Conservation (phyloP, 2,797 vertebrate genomes). For the Rhyacichthys aspro region DNA sequence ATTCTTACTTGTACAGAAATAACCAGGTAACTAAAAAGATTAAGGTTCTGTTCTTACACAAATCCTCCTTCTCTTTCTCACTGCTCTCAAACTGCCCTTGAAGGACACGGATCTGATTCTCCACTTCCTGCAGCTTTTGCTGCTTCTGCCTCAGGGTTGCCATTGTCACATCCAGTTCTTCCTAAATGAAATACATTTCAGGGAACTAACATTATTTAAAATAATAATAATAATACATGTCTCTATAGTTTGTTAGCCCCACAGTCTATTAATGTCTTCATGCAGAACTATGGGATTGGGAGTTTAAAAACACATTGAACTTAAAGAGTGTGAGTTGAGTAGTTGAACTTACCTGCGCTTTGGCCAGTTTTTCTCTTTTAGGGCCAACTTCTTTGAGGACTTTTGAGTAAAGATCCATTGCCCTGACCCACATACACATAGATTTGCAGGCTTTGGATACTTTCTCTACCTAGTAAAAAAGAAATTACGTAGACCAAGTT, state of each 20-base stretch:
- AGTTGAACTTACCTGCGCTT: constrained; percentile 77
- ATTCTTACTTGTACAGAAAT: background rate
- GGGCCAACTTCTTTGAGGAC: constrained; percentile 85
- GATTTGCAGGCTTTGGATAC: constrained; percentile 87
- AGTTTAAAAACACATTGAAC: background rate
- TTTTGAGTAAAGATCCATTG: constrained; percentile 86
- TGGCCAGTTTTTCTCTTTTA: constrained; percentile 83
- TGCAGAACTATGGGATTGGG: background rate
- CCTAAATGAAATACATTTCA: constrained; percentile 59
- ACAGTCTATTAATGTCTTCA: background rate
- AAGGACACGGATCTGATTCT: constrained; percentile 81
- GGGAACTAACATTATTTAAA: background rate
- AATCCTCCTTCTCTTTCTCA: constrained; percentile 82
- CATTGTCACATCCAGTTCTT: constrained; percentile 85
- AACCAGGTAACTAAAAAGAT: background rate
- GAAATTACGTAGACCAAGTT: background rate
- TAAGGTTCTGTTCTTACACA: constrained; percentile 69
- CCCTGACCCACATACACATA: constrained; percentile 90
- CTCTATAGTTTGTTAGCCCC: background rate
- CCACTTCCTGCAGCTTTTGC: constrained; percentile 81
- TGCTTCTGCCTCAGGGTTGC: constrained; percentile 84
- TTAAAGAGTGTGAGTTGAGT: background rate
- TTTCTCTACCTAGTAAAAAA: constrained; percentile 77
- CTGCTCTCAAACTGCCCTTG: constrained; percentile 84
- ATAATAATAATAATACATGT: background rate